Evolutionary conservation across 2,797 vertebrate species (phyloP).

Genomic region (Psittacula echo): DNA sequence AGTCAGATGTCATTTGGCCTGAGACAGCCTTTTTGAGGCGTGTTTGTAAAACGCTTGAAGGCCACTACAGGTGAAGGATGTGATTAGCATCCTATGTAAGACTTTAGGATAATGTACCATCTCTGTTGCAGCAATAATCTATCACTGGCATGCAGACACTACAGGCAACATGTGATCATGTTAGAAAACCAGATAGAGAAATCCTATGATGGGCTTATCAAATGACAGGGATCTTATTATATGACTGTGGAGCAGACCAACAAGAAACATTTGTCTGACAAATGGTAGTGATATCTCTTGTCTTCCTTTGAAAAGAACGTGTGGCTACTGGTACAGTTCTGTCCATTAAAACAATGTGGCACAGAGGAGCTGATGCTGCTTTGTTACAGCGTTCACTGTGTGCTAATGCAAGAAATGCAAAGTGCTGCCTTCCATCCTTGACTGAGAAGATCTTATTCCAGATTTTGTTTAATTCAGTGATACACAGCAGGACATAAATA

Average conservation of each 20-base stretch:
- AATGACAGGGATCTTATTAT: constrained; percentile 42
- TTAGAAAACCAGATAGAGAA: constrained; percentile 14
- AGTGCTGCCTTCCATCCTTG: neutral
- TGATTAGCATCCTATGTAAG: neutral
- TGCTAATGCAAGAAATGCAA: neutral
- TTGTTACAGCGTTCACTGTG: neutral
- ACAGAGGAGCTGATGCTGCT: constrained; percentile 19
- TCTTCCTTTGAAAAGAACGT: constrained; percentile 46
- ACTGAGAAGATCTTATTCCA: accelerated
- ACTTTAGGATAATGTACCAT: neutral
- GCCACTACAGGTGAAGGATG: neutral
- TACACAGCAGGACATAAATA: neutral
- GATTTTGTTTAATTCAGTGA: neutral
- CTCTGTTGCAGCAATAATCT: neutral
- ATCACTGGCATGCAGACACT: neutral
- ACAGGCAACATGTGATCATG: neutral
- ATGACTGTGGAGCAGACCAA: constrained; percentile 48
- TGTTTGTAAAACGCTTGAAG: neutral
- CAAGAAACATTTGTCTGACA: constrained; percentile 66
- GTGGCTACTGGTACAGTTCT: constrained; percentile 69
- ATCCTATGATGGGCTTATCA: neutral
- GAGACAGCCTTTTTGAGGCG: neutral
- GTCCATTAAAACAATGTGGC: constrained; percentile 58
- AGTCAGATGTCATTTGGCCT: neutral
- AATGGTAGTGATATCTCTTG: constrained; percentile 57